These are phyloP conservation scores for Halichondria panicea DNA, from an alignment of 37 sponge, comb jelly and placozoan genomes.

Conservation along the genomic window DNA sequence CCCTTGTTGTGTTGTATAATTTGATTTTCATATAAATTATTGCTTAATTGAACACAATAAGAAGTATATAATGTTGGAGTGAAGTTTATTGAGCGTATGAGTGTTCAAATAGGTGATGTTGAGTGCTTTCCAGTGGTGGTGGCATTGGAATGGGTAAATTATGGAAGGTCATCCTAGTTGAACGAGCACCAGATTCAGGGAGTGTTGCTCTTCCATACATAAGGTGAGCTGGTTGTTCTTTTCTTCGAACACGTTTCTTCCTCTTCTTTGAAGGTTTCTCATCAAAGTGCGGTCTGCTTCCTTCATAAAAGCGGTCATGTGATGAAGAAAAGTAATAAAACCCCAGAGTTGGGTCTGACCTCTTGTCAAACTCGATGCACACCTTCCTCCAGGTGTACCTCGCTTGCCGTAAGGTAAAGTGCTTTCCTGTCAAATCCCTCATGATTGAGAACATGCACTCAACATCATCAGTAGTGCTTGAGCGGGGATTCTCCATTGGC, in stretches of 20 bases:
- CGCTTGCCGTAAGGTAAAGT: slow-evolving; percentile 6
- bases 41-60: neutral
- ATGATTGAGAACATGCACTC: slow-evolving; percentile 14
- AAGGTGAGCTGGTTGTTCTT: slow-evolving; percentile 1
- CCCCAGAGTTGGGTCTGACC: neutral
- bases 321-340: slow-evolving; percentile 13
- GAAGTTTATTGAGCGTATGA: neutral
- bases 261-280: neutral
- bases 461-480: slow-evolving; percentile 20
- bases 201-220: slow-evolving; percentile 4
- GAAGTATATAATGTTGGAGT: neutral
- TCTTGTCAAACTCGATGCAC: neutral
- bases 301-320: slow-evolving; percentile 19
- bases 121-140: neutral
- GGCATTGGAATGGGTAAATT: slow-evolving; percentile 13
- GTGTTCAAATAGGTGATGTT: slow-evolving; percentile 2
- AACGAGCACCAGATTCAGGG: neutral
- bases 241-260: neutral
- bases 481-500: slow-evolving; percentile 1
- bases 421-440: slow-evolving; percentile 13
- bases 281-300: neutral
- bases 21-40: neutral
- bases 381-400: neutral
- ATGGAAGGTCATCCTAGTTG: slow-evolving; percentile 2
- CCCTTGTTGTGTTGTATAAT: neutral